Conservation (phyloP, 2,797 vertebrate species). For the Peromyscus eremicus region DNA sequence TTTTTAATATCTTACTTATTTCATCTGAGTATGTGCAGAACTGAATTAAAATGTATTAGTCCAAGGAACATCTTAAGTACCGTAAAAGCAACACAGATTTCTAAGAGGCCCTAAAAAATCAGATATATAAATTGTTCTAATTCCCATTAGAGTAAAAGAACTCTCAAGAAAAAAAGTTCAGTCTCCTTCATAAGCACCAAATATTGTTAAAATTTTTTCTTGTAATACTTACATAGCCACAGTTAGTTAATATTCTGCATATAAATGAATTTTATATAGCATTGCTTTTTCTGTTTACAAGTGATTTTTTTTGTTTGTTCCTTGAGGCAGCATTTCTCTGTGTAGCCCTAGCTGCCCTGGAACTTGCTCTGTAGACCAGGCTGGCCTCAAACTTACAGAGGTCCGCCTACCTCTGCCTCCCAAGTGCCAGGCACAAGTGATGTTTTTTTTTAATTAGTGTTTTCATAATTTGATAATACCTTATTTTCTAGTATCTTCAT, state of each 20-base stretch:
- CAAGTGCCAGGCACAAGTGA: not conserved
- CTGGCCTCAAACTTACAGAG: not conserved
- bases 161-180: not conserved
- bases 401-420: not conserved
- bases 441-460: not conserved
- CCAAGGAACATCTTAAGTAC: not conserved
- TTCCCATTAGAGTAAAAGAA: constrained; percentile 30
- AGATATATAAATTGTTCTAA: constrained; percentile 6
- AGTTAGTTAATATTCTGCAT: constrained; percentile 43
- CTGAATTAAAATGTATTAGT: constrained; percentile 5
- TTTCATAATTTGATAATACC: constrained; percentile 84
- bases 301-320: not conserved
- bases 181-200: constrained; percentile 37
- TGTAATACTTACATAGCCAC: not conserved
- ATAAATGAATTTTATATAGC: constrained; percentile 1
- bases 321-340: not conserved
- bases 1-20: constrained; percentile 50
- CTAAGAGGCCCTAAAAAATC: not conserved
- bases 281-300: constrained; percentile 24
- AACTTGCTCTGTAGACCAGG: not conserved
- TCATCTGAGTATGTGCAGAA: not conserved
- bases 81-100: constrained; percentile 58
- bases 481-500: constrained; percentile 93
- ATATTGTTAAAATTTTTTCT: constrained; percentile 56
- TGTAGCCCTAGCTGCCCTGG: not conserved